phyloP scores from a whole-genome alignment of 2,113 vertebrate genomes.

The Tupaia tana region DNA sequence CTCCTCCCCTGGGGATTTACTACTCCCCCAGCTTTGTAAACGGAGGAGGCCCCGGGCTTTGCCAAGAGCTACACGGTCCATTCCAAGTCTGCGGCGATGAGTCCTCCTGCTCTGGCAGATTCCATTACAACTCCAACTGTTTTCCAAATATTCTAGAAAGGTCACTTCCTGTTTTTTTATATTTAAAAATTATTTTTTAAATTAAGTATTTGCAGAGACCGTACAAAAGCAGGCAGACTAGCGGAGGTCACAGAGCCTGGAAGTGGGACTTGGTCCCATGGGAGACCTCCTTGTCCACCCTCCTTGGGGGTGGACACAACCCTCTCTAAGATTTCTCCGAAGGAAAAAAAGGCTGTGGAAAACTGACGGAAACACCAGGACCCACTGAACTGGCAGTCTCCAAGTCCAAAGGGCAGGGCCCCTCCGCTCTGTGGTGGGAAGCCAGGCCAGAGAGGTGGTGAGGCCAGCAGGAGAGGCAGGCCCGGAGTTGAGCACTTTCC shows the following conservation, averaged over 20 bases:
- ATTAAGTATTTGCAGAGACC: slow-evolving; percentile 62
- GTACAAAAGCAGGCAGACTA: slow-evolving; percentile 51
- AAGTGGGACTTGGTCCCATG: neutral
- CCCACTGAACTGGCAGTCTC: neutral
- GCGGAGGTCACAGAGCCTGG: neutral
- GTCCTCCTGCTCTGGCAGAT: neutral
- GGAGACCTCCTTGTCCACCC: neutral
- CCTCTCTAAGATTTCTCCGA: neutral
- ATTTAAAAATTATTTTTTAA: neutral
- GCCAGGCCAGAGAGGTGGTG: neutral
- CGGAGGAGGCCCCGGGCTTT: neutral
- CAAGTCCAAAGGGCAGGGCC: neutral
- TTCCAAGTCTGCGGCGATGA: slow-evolving; percentile 44
- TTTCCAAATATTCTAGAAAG: slow-evolving; percentile 74
- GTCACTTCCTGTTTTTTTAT: slow-evolving; percentile 67
- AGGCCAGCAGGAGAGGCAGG: neutral
- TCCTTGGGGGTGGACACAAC: neutral
- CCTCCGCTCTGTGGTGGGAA: neutral
- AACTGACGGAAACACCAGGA: neutral
- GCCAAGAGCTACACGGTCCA: neutral
- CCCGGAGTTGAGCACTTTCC: neutral
- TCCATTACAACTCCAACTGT: slow-evolving; percentile 47
- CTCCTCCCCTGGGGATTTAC: neutral
- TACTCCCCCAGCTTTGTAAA: neutral
- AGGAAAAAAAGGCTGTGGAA: neutral